Conservation (phyloP, 64 coral and sea anemone species). For the Pocillopora verrucosa region DNA sequence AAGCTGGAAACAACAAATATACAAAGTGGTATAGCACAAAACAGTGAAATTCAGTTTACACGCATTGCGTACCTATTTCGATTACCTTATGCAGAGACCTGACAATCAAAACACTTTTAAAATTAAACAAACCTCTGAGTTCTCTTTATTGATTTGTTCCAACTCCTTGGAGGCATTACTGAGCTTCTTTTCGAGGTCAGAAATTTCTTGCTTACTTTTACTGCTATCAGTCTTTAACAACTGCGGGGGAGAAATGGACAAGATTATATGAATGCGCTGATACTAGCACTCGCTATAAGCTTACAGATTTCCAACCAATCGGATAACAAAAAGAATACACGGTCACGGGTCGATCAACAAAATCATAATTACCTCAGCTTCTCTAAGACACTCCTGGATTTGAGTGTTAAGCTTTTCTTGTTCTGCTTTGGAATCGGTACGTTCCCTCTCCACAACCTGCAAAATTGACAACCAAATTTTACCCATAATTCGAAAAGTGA, state of each 20-base stretch:
- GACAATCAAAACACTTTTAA: not conserved
- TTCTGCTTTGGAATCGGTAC: slow-evolving; percentile 22
- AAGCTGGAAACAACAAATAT: slow-evolving; percentile 33
- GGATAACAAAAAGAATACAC: too few species aligned
- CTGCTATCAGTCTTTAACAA: not conserved
- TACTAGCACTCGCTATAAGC: not conserved
- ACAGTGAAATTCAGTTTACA: not conserved
- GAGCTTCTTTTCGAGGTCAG: slow-evolving; percentile 44
- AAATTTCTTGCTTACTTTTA: slow-evolving; percentile 16
- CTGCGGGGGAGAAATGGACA: not conserved
- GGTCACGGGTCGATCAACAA: too few species aligned
- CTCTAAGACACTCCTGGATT: slow-evolving; percentile 9
- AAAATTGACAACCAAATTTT: not conserved
- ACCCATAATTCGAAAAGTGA: not conserved
- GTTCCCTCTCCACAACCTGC: slow-evolving; percentile 34
- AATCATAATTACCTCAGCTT: slow-evolving; percentile 10
- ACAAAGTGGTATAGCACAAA: not conserved
- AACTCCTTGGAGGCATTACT: slow-evolving; percentile 4
- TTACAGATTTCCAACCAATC: not conserved
- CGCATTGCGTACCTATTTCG: not conserved
- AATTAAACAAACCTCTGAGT: slow-evolving; percentile 31
- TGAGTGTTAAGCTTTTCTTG: slow-evolving; percentile 23
- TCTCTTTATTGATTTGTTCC: slow-evolving; percentile 42
- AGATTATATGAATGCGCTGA: not conserved
- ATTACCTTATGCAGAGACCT: not conserved